Evolutionary conservation across 2,797 vertebrate species (phyloP).

Genomic region (Schizothorax lantsangensis): DNA sequence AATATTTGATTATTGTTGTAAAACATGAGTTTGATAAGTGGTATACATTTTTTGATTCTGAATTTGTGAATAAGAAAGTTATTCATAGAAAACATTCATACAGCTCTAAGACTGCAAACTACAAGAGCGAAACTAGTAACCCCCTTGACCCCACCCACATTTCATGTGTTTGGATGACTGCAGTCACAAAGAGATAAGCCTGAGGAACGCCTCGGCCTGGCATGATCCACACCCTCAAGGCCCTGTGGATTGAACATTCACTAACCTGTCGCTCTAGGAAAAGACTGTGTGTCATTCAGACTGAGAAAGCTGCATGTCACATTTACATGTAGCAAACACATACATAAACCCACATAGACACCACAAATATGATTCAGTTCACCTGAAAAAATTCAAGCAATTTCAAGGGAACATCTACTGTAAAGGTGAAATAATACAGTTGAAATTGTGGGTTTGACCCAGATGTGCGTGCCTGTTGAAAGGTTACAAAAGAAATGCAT

Average conservation of each 20-base stretch:
- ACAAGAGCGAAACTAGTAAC: neutral
- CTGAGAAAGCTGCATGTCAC: neutral
- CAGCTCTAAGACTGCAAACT: neutral
- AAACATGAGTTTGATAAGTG: neutral
- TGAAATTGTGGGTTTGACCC: constrained; percentile 1
- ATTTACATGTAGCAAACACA: neutral
- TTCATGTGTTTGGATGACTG: constrained; percentile 12
- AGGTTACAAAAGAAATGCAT: constrained; percentile 1
- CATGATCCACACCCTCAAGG: constrained; percentile 24
- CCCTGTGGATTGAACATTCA: constrained; percentile 16
- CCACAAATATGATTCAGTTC: neutral
- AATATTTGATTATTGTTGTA: neutral
- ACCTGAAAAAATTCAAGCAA: neutral
- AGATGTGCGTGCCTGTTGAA: neutral
- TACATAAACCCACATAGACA: neutral
- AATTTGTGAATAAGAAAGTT: neutral
- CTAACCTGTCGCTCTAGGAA: neutral
- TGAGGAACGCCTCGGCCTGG: constrained; percentile 3
- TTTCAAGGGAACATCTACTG: neutral
- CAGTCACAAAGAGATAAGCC: constrained; percentile 20
- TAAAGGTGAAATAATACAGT: neutral
- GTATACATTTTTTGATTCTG: neutral
- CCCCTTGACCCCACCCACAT: neutral
- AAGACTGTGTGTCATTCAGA: constrained; percentile 8
- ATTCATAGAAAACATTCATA: neutral